These are phyloP conservation scores for Atrina japonica DNA, from an alignment of 2,888 invertebrate genomes.

Conservation along the genomic window DNA sequence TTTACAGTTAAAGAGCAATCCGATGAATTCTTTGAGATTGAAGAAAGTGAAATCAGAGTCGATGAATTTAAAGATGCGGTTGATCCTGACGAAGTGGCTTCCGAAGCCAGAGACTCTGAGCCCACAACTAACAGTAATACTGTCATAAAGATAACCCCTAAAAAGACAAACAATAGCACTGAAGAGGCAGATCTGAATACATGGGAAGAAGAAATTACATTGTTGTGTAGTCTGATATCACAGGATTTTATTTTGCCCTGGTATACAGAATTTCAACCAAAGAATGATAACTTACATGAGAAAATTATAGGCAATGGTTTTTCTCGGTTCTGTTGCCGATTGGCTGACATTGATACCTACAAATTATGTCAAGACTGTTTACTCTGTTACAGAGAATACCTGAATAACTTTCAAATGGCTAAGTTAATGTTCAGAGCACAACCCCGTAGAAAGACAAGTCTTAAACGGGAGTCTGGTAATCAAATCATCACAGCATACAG, in stretches of 20 bases:
- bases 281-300: conserved; percentile 57
- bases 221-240: conserved; percentile 39
- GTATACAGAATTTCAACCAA: conserved; percentile 62
- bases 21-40: background rate
- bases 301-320: conserved; percentile 50
- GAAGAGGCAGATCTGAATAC: background rate
- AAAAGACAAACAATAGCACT: too few relatives aligned
- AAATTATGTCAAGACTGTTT: conserved; percentile 29
- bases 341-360: conserved; percentile 45
- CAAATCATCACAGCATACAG: conserved; percentile 3
- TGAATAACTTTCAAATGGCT: conserved; percentile 36
- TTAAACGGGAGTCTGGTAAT: conserved; percentile 5
- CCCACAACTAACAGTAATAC: too few relatives aligned
- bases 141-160: too few relatives aligned
- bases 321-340: conserved; percentile 44
- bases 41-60: background rate
- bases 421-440: conserved; percentile 31
- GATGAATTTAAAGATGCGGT: background rate
- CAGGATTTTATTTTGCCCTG: conserved; percentile 70
- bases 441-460: conserved; percentile 25
- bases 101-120: background rate
- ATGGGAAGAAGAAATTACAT: conserved; percentile 28
- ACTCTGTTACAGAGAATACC: conserved; percentile 28
- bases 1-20: background rate
- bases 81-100: background rate